These are phyloP conservation scores for Sipha maydis DNA, from an alignment of 2,888 invertebrate species.

Conservation along the genomic window DNA sequence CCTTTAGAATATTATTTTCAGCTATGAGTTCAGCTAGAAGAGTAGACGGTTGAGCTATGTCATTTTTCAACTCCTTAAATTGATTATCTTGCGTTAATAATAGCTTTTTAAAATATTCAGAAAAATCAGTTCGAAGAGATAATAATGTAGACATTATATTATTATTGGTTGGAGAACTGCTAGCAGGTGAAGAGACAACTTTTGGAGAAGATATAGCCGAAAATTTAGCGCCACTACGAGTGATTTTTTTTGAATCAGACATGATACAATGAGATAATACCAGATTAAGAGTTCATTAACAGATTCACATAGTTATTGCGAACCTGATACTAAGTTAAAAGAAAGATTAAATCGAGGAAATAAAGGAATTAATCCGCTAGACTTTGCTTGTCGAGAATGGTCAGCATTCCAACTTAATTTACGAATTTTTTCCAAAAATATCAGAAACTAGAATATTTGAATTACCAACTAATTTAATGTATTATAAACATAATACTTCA, in stretches of 20 bases:
- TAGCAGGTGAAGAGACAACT: neutral
- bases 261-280: conserved; percentile 7
- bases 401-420: too few species aligned
- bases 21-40: conserved; percentile 15
- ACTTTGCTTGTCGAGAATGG: too few species aligned
- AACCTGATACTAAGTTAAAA: too few species aligned
- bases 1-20: neutral
- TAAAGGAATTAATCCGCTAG: too few species aligned
- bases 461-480: too few species aligned
- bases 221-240: neutral
- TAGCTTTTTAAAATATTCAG: neutral
- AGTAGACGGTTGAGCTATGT: neutral
- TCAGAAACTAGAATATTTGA: too few species aligned
- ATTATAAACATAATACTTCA: too few species aligned
- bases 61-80: neutral
- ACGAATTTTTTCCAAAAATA: too few species aligned
- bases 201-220: neutral
- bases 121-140: neutral
- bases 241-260: neutral
- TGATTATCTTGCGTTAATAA: too few species aligned
- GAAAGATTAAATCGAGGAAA: too few species aligned
- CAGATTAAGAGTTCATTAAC: neutral
- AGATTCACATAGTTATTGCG: too few species aligned
- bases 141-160: neutral
- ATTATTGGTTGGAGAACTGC: neutral